Evolutionary conservation across 1,140 invertebrate genomes (phyloP), one percentile per base, ranked within the genome.

Genomic region (Philaenus spumarius): DNA sequence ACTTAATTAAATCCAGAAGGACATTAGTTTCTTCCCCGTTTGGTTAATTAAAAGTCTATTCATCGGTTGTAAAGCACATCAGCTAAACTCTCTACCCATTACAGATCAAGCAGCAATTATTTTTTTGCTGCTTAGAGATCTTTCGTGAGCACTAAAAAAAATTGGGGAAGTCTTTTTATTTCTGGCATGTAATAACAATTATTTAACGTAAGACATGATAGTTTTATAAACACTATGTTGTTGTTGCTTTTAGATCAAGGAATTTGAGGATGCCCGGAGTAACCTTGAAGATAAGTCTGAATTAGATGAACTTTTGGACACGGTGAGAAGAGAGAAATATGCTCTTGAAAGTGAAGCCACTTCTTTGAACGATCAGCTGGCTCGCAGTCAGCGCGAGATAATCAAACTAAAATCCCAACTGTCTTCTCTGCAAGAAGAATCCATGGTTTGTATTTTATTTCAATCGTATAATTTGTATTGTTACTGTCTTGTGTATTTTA

Each of bases 351-450:
- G 78, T 54, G 82, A 86, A 59, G 80, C 83, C n/a, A 81, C 83
- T 24, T 77, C 83, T 34, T 73, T 91, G 22, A 85, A 88, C 62
- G 89, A 92, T 71, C 83, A 89, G 58, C 76, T 91, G 11, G 83
- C 86, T 52, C 78, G 84, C 24, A 83, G 81, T 48, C 84, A 89
- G 67, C 84, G 85, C 58, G 90, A 94, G 72, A 79, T 84, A 11
- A 80, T 83, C 46, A 80, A 84, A 47, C 71, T 90, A 11, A 83
- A 82, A 67, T 85, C 90, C 66, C 83, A 87, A 67, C 75, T 89
- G 1, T 75, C 80, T 14, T 79, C 80, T 19, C 71, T 89, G 35
- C 87, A 89, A 67, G 88, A 93, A 67, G 89, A 94, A 68, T 82
- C 82, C 55, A 87, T 84, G 73, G 89, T 85, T 55, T 66, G 43